Percentiles rank a stretch among this genome's conserved stretches.
Conservation (phyloP, 2,888 invertebrate genomes). For the Tipula confusa region DNA sequence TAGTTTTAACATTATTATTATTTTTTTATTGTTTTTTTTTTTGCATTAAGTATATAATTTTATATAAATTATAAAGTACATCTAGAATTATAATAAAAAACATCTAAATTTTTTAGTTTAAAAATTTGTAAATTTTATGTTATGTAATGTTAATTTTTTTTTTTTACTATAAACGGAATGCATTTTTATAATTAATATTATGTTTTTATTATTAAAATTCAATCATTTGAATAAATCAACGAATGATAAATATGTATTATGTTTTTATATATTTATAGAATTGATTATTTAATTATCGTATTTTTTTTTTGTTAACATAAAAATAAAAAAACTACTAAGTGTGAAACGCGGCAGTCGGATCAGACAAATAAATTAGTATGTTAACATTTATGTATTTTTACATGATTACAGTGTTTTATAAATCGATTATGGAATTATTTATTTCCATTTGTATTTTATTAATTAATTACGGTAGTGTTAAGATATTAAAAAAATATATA, state of each 20-base stretch:
- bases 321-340: neutral
- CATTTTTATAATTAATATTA: neutral
- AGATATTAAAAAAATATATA: neutral
- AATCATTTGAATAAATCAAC: neutral
- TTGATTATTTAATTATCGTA: conserved; percentile 4
- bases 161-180: neutral
- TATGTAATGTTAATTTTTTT: neutral
- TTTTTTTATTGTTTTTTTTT: neutral
- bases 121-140: neutral
- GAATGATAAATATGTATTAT: neutral
- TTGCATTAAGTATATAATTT: neutral
- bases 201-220: neutral
- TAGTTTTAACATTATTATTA: neutral
- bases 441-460: neutral
- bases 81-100: conserved; percentile 7
- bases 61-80: conserved; percentile 1
- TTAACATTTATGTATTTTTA: neutral
- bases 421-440: neutral
- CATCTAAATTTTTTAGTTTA: conserved; percentile 3
- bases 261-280: neutral
- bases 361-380: neutral
- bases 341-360: neutral
- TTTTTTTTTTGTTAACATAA: neutral
- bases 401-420: neutral
- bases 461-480: neutral